Percentiles rank a stretch among this genome's conserved stretches.
Evolutionary conservation across 2,113 vertebrate genomes (phyloP).

Genomic region (Brienomyrus longianalis): DNA sequence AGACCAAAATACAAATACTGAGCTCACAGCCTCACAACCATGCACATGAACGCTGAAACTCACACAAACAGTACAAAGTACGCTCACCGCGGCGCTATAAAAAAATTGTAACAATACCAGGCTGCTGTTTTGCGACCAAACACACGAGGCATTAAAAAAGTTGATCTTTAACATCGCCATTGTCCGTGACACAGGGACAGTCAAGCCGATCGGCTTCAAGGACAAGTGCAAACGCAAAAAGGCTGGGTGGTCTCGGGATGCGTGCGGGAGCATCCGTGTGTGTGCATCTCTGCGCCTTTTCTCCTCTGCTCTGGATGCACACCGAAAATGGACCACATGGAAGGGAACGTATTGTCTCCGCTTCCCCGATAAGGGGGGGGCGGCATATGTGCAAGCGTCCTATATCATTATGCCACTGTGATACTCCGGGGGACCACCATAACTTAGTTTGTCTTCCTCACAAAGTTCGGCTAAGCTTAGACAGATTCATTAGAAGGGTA

Average conservation of each 20-base stretch:
- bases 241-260: neutral
- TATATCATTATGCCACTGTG: conserved; percentile 34
- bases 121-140: neutral
- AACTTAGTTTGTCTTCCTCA: conserved; percentile 54
- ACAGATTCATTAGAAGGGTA: conserved; percentile 58
- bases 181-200: neutral
- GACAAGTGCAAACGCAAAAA: neutral
- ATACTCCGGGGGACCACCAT: conserved; percentile 40
- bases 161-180: neutral
- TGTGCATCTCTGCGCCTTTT: neutral
- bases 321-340: conserved; percentile 20
- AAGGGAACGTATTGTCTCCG: conserved; percentile 57
- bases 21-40: neutral
- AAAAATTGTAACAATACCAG: neutral
- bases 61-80: neutral
- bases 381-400: conserved; percentile 61
- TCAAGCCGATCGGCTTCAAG: neutral
- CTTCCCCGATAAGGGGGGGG: conserved; percentile 43
- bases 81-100: neutral
- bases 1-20: conserved; percentile 49
- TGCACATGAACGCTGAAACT: neutral
- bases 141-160: neutral
- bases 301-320: neutral
- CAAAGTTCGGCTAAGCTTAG: conserved; percentile 59
- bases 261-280: neutral